A percentile compares a stretch with the other conserved stretches of the same genome.
Evolutionary conservation across 1,140 invertebrate species (phyloP).

Genomic region (Pinna nobilis): DNA sequence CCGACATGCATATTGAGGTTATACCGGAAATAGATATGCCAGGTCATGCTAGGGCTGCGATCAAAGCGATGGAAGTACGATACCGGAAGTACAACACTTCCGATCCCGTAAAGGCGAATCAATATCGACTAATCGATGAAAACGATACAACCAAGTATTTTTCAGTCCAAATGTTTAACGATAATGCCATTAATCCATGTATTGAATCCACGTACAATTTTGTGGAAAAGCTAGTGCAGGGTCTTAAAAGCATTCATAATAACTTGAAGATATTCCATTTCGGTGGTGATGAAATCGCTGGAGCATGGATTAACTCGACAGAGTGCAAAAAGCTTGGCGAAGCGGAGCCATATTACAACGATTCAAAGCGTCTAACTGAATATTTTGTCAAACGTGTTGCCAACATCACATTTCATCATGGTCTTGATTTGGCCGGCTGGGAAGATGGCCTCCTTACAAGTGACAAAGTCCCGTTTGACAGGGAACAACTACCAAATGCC

Average conservation of each 20-base stretch:
- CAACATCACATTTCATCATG: slow-evolving; percentile 38
- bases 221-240: slow-evolving; percentile 44
- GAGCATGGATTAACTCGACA: slow-evolving; percentile 60
- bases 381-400: slow-evolving; percentile 50
- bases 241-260: slow-evolving; percentile 48
- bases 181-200: slow-evolving; percentile 67
- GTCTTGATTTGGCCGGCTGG: slow-evolving; percentile 62
- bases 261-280: slow-evolving; percentile 64
- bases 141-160: slow-evolving; percentile 35
- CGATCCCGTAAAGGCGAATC: slow-evolving; percentile 5
- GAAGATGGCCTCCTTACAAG: slow-evolving; percentile 64
- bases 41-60: slow-evolving; percentile 66
- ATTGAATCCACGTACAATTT: slow-evolving; percentile 60
- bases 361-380: slow-evolving; percentile 42
- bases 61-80: slow-evolving; percentile 60
- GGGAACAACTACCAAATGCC: slow-evolving; percentile 19
- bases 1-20: slow-evolving; percentile 58
- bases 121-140: slow-evolving; percentile 49
- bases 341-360: not conserved
- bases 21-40: slow-evolving; percentile 73
- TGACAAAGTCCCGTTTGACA: slow-evolving; percentile 48
- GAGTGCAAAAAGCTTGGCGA: slow-evolving; percentile 43
- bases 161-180: slow-evolving; percentile 59
- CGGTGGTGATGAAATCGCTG: slow-evolving; percentile 70
- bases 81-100: not conserved